Evolutionary conservation across 2,797 vertebrate genomes (phyloP).

Genomic region (Smutsia gigantea): DNA sequence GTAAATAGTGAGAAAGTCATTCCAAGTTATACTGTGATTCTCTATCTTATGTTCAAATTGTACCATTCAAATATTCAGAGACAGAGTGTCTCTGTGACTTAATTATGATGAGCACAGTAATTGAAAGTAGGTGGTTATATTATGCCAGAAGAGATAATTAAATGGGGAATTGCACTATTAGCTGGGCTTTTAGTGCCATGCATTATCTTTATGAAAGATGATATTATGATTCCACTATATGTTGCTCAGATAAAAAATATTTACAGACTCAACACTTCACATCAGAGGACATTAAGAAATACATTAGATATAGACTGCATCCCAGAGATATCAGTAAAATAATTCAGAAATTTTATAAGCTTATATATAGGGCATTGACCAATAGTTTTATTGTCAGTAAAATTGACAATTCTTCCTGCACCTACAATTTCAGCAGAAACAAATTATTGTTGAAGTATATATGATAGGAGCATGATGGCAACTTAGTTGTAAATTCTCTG

Average conservation of each 20-base stretch:
- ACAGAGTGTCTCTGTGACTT: slow-evolving; percentile 74
- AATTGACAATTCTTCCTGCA: neutral
- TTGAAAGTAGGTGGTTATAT: slow-evolving; percentile 70
- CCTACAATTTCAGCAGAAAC: slow-evolving; percentile 42
- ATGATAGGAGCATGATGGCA: neutral
- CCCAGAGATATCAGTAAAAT: slow-evolving; percentile 53
- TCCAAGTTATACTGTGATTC: slow-evolving; percentile 52
- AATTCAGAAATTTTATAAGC: slow-evolving; percentile 53
- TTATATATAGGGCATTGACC: neutral
- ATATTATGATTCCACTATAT: slow-evolving; percentile 69
- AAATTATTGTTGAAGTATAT: slow-evolving; percentile 32
- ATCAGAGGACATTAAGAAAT: slow-evolving; percentile 71
- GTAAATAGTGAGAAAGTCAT: slow-evolving; percentile 43
- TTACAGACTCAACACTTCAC: slow-evolving; percentile 79
- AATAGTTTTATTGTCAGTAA: slow-evolving; percentile 35
- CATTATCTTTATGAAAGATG: slow-evolving; percentile 78
- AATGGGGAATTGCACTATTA: slow-evolving; percentile 78
- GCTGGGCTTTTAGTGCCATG: slow-evolving; percentile 73
- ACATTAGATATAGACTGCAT: slow-evolving; percentile 46
- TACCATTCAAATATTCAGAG: slow-evolving; percentile 63
- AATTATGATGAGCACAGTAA: slow-evolving; percentile 75
- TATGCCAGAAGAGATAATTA: slow-evolving; percentile 83
- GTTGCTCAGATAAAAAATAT: slow-evolving; percentile 83
- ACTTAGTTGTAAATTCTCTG: neutral
- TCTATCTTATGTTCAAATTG: slow-evolving; percentile 63